phyloP scores from a whole-genome alignment of 2,113 vertebrate species.

The Neodontobutis hainanensis region DNA sequence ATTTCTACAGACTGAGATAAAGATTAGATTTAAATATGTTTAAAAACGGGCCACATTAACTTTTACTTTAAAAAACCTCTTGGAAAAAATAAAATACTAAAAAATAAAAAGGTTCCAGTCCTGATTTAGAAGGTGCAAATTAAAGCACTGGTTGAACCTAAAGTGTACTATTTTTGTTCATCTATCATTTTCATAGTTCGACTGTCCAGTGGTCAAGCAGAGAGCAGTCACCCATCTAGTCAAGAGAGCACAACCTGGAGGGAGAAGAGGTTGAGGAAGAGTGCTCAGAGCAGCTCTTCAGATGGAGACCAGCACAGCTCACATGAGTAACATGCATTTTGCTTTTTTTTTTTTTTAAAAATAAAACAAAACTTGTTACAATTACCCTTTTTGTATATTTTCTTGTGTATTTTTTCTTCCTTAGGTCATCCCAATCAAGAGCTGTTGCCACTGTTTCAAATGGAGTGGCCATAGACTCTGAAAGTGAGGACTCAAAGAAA shows the following conservation, averaged over 20 bases:
- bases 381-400: too few species aligned
- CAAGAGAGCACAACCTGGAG: conserved; percentile 18
- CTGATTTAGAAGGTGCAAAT: too few species aligned
- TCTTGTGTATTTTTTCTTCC: neutral
- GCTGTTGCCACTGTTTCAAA: neutral
- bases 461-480: conserved; percentile 11
- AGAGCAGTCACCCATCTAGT: conserved; percentile 44
- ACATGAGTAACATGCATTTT: conserved; percentile 42
- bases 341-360: neutral
- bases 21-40: too few species aligned
- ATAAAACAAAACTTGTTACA: neutral
- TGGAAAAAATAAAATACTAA: too few species aligned
- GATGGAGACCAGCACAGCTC: conserved; percentile 24
- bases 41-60: too few species aligned
- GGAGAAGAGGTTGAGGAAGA: conserved; percentile 45
- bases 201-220: conserved; percentile 43
- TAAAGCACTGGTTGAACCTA: too few species aligned
- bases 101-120: too few species aligned
- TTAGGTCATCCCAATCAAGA: conserved; percentile 32
- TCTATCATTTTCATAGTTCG: conserved; percentile 52
- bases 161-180: neutral
- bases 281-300: conserved; percentile 9
- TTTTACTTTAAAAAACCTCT: too few species aligned
- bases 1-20: too few species aligned
- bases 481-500: conserved; percentile 24